phyloP scores from a whole-genome alignment of 2,797 vertebrate species.

The Valencia hispanica region DNA sequence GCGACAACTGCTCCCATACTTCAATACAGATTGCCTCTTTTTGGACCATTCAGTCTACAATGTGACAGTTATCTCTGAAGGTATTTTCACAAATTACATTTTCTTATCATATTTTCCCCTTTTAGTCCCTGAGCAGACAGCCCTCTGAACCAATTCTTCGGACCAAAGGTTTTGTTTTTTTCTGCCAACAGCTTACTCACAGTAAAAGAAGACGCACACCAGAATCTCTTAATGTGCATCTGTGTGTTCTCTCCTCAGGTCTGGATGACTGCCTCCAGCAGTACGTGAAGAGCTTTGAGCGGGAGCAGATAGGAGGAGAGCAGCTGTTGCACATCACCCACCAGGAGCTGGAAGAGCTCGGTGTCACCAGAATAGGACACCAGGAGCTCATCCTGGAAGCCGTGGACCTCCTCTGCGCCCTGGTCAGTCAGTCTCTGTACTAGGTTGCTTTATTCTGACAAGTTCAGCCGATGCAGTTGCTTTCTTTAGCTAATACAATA shows the following conservation, averaged over 20 bases:
- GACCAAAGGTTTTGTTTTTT: not conserved
- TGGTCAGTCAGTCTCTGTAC: slow-evolving; percentile 81
- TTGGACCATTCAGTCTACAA: not conserved
- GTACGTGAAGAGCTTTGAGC: slow-evolving; percentile 93
- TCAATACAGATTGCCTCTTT: slow-evolving; percentile 26
- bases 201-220: slow-evolving; percentile 10
- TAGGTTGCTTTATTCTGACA: not conserved
- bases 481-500: too few species aligned
- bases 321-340: slow-evolving; percentile 91
- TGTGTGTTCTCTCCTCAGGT: slow-evolving; percentile 71
- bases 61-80: slow-evolving; percentile 2
- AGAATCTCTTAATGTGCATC: slow-evolving; percentile 26
- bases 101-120: not conserved
- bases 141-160: slow-evolving; percentile 3
- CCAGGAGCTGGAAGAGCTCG: slow-evolving; percentile 90
- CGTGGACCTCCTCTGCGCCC: slow-evolving; percentile 87
- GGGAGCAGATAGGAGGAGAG: slow-evolving; percentile 89
- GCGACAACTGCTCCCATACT: slow-evolving; percentile 24
- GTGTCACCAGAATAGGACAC: slow-evolving; percentile 89
- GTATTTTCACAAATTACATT: slow-evolving; percentile 6
- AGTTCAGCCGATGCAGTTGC: not conserved
- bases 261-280: slow-evolving; percentile 91
- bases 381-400: slow-evolving; percentile 92
- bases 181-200: not conserved
- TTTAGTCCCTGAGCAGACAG: not conserved